These are phyloP conservation scores for Peromyscus aztecus DNA, from an alignment of 2,797 vertebrate species.

Conservation along the genomic window DNA sequence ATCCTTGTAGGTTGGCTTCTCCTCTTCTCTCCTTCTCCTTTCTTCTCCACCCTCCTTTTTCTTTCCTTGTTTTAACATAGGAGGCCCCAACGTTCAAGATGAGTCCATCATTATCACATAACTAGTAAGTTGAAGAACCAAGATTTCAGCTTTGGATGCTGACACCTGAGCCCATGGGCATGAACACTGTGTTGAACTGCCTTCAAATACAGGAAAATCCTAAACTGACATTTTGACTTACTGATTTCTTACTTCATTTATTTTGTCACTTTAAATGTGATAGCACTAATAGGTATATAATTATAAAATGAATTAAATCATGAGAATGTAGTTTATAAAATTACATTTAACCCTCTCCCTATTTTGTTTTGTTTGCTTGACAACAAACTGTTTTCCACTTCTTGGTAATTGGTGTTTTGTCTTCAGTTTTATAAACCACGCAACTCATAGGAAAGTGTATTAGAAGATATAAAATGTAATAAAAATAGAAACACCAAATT, in stretches of 20 bases:
- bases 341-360: not conserved
- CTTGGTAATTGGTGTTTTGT: conserved; percentile 21
- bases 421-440: conserved; percentile 55
- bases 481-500: conserved; percentile 44
- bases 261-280: conserved; percentile 48
- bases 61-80: not conserved
- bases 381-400: conserved; percentile 31
- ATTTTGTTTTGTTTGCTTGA: conserved; percentile 17
- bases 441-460: conserved; percentile 32
- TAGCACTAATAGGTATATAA: not conserved
- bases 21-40: not conserved
- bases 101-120: conserved; percentile 7
- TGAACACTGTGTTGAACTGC: not conserved
- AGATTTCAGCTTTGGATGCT: conserved; percentile 1
- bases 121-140: not conserved
- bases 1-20: not conserved
- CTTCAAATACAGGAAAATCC: conserved; percentile 41
- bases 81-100: conserved; percentile 8
- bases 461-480: conserved; percentile 57
- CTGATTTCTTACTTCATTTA: conserved; percentile 27
- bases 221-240: conserved; percentile 23
- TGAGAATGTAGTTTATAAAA: not conserved
- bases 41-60: not conserved
- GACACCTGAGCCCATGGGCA: not conserved
- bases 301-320: not conserved